Evolutionary conservation across 2,113 vertebrate genomes (phyloP).

Genomic region (Romanogobio albipinnatus): DNA sequence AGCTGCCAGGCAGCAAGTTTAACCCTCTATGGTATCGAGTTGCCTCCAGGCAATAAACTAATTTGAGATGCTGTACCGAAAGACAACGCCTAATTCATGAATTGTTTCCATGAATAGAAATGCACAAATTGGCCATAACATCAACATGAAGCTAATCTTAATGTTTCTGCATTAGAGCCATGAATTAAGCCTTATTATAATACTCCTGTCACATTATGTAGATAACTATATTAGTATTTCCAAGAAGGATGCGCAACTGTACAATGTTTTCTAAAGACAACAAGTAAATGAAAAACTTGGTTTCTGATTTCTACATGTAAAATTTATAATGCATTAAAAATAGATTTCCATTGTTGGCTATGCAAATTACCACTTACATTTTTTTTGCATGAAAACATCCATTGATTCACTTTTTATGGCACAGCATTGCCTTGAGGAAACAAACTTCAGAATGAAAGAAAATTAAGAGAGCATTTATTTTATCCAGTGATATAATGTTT

Average conservation of each 20-base stretch:
- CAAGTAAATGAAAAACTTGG: not conserved
- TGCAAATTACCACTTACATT: too few species aligned
- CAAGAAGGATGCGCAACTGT: not conserved
- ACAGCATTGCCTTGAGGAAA: not conserved
- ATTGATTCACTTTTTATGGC: not conserved
- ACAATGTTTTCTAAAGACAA: not conserved
- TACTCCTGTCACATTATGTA: not conserved
- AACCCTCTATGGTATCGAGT: not conserved
- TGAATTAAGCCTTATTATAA: not conserved
- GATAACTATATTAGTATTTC: not conserved
- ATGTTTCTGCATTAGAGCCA: too few species aligned
- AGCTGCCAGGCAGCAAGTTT: constrained; percentile 27
- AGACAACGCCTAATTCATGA: not conserved
- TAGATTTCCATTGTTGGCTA: too few species aligned
- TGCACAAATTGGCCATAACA: not conserved
- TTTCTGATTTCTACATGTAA: too few species aligned
- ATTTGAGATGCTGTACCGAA: not conserved
- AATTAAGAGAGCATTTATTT: not conserved
- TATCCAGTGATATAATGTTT: not conserved
- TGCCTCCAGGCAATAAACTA: not conserved
- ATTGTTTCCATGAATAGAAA: not conserved
- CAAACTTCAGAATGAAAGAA: not conserved
- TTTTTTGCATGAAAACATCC: not conserved
- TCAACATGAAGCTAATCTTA: too few species aligned
- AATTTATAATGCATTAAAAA: too few species aligned